Base-by-base conservation (phyloP, 2,797 vertebrate genomes). In the Artibeus jamaicensis region DNA sequence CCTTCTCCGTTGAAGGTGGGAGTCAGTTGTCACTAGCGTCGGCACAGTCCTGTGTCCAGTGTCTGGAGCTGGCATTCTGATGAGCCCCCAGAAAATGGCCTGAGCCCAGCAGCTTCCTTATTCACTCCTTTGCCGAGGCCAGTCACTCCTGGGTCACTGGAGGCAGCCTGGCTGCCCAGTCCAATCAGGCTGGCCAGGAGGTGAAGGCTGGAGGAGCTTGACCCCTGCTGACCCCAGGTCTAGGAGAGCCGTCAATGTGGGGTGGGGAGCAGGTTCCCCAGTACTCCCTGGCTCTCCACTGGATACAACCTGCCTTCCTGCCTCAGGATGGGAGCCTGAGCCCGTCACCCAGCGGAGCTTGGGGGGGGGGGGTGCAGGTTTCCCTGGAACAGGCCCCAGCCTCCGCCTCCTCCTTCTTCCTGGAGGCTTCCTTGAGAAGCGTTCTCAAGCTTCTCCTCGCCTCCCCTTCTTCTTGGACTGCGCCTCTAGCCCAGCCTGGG, bases 81-180 rank as follows among this genome's bases (percentile, higher is more conserved):
- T 78, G 76, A 84, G 21, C 39, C 84, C 86, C 86, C 55, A 77
- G 89, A 88, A 95, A 85, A 78, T 57, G 59, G 71, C 74, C 14
- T 91, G 71, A 74, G 71, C 34, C 39, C 8, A 22, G 46, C 48
- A 22, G 14, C 77, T 84, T 98, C 96, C 91, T 96, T 32, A 9
- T 76, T 85, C 96, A 71, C 62, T 96, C 79, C 74, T 85, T 88
- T 29, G 68, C 77, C 14, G 24, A 92, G 79, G 50, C 62, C 85
- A 68, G 79, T 34, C 42, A 76, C 77, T 42, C 85, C 46, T 91
- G 74, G 91, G 93, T 84, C 85, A 67, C 86, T 14, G 29, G 44
- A 82, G 71, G 46, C 46, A 19, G 32, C 2, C 57, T 57, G 88
- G 83, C 78, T 95, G 46, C 92, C 71, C 0, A 1, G 55, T 89